phyloP scores from a whole-genome alignment of 1,140 invertebrate species.

The Lasioglossum baleicum region DNA sequence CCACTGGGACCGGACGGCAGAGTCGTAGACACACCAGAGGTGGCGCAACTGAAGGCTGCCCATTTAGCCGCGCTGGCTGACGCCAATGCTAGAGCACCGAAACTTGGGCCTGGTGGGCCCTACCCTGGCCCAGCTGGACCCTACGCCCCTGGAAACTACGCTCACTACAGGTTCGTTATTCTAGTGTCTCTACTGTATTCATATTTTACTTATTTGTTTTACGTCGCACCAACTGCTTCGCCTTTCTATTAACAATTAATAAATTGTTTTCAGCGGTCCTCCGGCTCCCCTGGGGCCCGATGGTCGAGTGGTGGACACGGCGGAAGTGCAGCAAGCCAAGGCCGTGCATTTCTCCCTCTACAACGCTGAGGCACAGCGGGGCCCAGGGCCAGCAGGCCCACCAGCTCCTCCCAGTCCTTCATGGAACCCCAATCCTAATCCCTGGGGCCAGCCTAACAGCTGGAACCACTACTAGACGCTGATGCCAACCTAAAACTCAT shows the following conservation, averaged over 20 bases:
- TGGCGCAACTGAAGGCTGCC: constrained; percentile 82
- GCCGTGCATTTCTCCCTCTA: constrained; percentile 82
- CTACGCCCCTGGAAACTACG: constrained; percentile 65
- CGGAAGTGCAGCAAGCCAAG: constrained; percentile 84
- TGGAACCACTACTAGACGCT: constrained; percentile 44
- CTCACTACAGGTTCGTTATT: constrained; percentile 70
- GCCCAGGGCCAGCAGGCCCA: constrained; percentile 72
- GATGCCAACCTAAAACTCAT: background rate
- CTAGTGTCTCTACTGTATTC: background rate
- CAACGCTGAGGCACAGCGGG: constrained; percentile 80
- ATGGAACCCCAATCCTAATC: constrained; percentile 57
- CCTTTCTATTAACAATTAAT: background rate
- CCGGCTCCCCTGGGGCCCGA: constrained; percentile 80
- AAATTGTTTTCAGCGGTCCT: constrained; percentile 68
- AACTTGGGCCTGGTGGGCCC: constrained; percentile 68
- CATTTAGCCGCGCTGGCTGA: constrained; percentile 82
- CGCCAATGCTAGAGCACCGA: constrained; percentile 78
- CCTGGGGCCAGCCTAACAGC: constrained; percentile 33
- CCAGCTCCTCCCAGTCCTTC: constrained; percentile 53
- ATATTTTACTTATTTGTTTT: too few species aligned
- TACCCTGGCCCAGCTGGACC: constrained; percentile 58
- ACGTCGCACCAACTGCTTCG: too few species aligned
- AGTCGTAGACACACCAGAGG: constrained; percentile 84
- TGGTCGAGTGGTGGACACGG: constrained; percentile 82
- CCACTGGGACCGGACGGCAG: constrained; percentile 83